Conservation (phyloP, 2,797 vertebrate genomes). For the Tapirus indicus region DNA sequence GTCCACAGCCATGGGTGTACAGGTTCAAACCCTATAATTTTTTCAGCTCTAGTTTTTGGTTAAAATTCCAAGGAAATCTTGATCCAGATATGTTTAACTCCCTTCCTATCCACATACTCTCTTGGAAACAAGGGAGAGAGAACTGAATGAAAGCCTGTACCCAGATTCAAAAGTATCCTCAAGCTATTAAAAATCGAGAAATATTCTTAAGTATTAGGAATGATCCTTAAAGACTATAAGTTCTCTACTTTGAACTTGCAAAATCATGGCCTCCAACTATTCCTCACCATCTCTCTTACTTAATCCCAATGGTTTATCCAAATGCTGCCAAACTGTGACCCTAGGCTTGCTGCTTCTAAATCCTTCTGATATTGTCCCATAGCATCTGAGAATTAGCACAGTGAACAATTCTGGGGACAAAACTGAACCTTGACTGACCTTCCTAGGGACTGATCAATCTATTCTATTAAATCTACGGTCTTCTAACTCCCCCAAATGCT, state of each 20-base stretch:
- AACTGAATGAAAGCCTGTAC: neutral
- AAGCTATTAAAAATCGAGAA: neutral
- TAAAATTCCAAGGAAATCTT: neutral
- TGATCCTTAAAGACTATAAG: neutral
- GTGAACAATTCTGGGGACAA: neutral
- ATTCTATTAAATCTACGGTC: neutral
- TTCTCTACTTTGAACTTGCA: neutral
- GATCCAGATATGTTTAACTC: neutral
- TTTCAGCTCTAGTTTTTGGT: neutral
- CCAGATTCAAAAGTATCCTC: neutral
- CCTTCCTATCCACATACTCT: neutral
- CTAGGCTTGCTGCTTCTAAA: neutral
- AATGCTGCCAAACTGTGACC: neutral
- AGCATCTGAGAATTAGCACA: neutral
- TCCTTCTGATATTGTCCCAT: neutral
- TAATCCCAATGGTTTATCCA: neutral
- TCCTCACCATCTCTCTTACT: neutral
- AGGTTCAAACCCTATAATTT: neutral
- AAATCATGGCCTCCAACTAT: neutral
- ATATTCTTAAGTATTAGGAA: neutral
- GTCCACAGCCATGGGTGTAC: neutral
- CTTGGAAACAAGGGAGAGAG: neutral
- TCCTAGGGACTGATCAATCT: neutral
- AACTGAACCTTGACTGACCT: neutral
- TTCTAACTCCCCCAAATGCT: neutral